phyloP scores from a whole-genome alignment of 2,888 invertebrate genomes.

The Sarcophaga caerulescens region DNA sequence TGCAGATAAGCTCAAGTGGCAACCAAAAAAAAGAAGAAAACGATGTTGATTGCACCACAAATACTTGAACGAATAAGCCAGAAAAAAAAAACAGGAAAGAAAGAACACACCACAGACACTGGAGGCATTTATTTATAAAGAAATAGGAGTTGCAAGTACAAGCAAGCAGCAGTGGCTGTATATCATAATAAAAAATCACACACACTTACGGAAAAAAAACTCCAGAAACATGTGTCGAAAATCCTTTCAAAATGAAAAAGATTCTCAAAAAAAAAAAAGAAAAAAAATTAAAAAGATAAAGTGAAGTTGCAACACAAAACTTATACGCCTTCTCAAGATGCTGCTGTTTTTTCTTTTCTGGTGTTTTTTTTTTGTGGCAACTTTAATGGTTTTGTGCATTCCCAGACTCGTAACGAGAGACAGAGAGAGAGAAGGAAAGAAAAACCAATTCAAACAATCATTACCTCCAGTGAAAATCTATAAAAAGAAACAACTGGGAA shows the following conservation, averaged over 20 bases:
- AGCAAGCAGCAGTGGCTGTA: background rate
- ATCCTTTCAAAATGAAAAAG: background rate
- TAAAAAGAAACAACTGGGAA: background rate
- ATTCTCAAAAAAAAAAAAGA: conserved; percentile 24
- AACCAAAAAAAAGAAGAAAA: conserved; percentile 1
- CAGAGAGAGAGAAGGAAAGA: background rate
- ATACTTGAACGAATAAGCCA: conserved; percentile 35
- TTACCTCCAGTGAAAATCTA: background rate
- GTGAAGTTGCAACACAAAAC: conserved; percentile 31
- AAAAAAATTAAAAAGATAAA: background rate
- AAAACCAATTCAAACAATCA: background rate
- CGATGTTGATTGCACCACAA: conserved; percentile 47
- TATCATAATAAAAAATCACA: no score
- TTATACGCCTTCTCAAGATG: conserved; percentile 43
- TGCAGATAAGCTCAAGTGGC: conserved; percentile 64
- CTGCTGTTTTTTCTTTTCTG: conserved; percentile 10
- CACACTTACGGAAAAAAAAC: background rate
- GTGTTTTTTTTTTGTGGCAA: background rate
- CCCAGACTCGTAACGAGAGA: background rate
- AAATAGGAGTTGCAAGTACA: conserved; percentile 17
- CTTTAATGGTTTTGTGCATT: background rate
- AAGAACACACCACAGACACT: background rate
- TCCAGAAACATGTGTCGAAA: conserved; percentile 56
- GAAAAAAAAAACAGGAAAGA: conserved; percentile 5
- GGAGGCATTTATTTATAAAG: conserved; percentile 15